Evolutionary conservation across 2,797 vertebrate species (phyloP).

Genomic region (Cyprinella venusta): DNA sequence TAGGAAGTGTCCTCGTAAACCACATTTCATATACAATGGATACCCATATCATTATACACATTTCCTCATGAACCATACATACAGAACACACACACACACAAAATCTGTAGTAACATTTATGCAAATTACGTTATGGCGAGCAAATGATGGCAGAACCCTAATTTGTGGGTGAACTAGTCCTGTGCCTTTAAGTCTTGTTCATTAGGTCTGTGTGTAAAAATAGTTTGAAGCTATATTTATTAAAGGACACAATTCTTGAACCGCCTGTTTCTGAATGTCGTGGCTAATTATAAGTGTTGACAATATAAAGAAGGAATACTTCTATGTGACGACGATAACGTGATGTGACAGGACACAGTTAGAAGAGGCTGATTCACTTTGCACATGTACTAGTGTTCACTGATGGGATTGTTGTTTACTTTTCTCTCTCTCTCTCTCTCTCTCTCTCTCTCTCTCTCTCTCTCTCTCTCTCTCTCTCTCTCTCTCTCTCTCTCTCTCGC

Average conservation of each 20-base stretch:
- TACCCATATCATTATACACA: not conserved
- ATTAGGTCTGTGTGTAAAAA: slow-evolving; percentile 7
- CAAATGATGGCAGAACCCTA: not conserved
- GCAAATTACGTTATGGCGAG: not conserved
- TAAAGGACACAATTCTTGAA: not conserved
- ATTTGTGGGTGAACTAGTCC: slow-evolving; percentile 3
- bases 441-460: not conserved
- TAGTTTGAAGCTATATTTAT: slow-evolving; percentile 23
- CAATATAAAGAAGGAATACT: not conserved
- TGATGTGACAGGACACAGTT: slow-evolving; percentile 28
- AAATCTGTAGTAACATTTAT: not conserved
- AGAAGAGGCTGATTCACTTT: slow-evolving; percentile 11
- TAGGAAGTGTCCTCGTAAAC: not conserved
- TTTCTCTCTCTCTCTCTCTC: not conserved
- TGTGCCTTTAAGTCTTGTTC: slow-evolving; percentile 9
- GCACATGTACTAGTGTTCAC: not conserved
- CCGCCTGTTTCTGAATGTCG: not conserved
- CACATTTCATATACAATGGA: too few relatives aligned
- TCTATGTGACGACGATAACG: not conserved
- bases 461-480: not conserved
- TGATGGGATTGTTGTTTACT: slow-evolving; percentile 8
- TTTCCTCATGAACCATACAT: not conserved
- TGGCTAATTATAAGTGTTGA: slow-evolving; percentile 18
- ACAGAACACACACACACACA: not conserved
- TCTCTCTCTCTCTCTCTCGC: not conserved